Evolutionary conservation across 2,113 vertebrate genomes (phyloP).

Genomic region (Pangasianodon gigas): DNA sequence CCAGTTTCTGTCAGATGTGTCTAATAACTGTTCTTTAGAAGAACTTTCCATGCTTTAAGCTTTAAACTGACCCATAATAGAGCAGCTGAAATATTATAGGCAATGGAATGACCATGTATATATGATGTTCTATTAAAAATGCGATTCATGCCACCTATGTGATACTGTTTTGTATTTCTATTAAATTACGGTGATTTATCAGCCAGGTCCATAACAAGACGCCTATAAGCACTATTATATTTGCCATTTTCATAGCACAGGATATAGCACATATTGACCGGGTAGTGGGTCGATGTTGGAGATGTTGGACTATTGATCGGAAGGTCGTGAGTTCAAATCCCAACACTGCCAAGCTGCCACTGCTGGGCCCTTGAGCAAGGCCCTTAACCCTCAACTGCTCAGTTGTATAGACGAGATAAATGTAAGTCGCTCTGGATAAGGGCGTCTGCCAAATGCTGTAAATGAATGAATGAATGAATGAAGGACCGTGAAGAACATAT

Average conservation of each 20-base stretch:
- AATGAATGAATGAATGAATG: no score
- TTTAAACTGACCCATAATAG: slow-evolving; percentile 71
- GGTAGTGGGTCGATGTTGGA: no score
- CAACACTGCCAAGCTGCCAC: no score
- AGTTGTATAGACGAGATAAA: no score
- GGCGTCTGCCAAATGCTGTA: no score
- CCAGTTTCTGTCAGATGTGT: slow-evolving; percentile 64
- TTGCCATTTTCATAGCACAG: slow-evolving; percentile 7
- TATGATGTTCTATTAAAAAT: slow-evolving; percentile 82
- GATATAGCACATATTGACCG: background rate
- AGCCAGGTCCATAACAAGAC: background rate
- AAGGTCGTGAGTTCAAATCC: no score
- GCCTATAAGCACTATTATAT: background rate
- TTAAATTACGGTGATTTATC: slow-evolving; percentile 55
- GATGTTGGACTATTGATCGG: no score
- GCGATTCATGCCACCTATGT: slow-evolving; percentile 72
- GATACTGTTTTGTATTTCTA: slow-evolving; percentile 64
- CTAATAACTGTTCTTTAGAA: slow-evolving; percentile 61
- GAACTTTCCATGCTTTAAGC: slow-evolving; percentile 68
- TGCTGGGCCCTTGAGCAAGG: no score
- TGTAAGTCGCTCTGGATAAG: no score
- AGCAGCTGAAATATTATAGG: slow-evolving; percentile 73
- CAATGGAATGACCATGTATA: slow-evolving; percentile 80
- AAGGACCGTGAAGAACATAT: background rate
- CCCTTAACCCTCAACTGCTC: no score